Base-by-base conservation (phyloP, 2,113 vertebrate species). In the Calyptomena viridis region DNA sequence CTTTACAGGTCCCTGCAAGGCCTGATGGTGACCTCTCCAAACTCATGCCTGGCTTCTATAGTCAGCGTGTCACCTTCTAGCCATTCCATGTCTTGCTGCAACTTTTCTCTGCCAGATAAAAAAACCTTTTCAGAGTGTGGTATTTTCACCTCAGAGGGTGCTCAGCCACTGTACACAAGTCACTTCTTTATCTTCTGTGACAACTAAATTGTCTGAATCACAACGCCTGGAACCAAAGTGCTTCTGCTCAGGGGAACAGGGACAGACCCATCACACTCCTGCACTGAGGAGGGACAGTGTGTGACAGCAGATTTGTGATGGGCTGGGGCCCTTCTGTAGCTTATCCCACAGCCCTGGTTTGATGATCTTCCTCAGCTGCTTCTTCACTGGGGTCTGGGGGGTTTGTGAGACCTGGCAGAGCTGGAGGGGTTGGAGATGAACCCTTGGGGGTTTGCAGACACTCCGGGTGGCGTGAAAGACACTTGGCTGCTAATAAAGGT, bases 181-280 rank as follows among this genome's bases (percentile, higher is more conserved):
- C 72, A 55, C 56, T 15, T 59, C 60, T 90, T 78, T 31, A 31
- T 90, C 82, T 83, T 69, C 66, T n/a, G 31, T 74, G 93, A 69
- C 86, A 90, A 12, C 23, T 53, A 68, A 68, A 90, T 74, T 84
- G 84, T 69, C 62, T 84, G 58, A 80, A 69, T 55, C 27, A 58
- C 55, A 64, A 24, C 12, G 77, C 66, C 90, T 83, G 66, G 76
- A 64, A 82, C 64, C 81, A 82, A 56, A 73, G 59, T 37, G 3
- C 75, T 89, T 72, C 47, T 77, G 31, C 17, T 87, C 66, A 47
- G 40, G 50, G 4, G 33, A 52, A 1, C 31, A 20, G 8, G 37
- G 47, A 24, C 1, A 0, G 66, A 59, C 24, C 66, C 39, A 35
- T 63, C 52, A 35, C 72, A 79, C 55, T 74, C 53, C 55, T 1